phyloP scores from a whole-genome alignment of 2,797 vertebrate genomes.

The Rachycentron canadum region DNA sequence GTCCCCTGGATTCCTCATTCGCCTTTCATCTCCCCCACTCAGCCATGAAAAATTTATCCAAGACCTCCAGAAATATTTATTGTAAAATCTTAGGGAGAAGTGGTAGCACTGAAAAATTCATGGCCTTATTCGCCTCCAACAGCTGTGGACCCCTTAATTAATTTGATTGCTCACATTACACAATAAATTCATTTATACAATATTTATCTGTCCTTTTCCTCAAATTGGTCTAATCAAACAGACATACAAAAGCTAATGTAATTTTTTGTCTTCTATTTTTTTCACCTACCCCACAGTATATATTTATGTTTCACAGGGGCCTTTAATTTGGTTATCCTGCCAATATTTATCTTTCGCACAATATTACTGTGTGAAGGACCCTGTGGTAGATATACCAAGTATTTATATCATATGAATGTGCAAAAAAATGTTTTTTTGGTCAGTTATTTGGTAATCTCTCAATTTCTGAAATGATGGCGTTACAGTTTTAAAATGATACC shows the following conservation, averaged over 20 bases:
- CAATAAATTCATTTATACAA: conserved; percentile 86
- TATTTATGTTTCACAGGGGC: conserved; percentile 8
- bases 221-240: conserved; percentile 73
- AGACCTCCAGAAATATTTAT: conserved; percentile 91
- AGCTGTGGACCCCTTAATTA: conserved; percentile 97
- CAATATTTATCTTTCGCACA: conserved; percentile 1
- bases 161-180: conserved; percentile 93
- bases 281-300: not conserved
- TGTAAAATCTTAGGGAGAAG: conserved; percentile 88
- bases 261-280: conserved; percentile 24
- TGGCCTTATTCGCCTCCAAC: conserved; percentile 90
- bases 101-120: conserved; percentile 88
- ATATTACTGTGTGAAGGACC: not conserved
- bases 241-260: conserved; percentile 39
- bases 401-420: not conserved
- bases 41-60: conserved; percentile 90
- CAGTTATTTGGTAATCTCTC: not conserved
- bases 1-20: conserved; percentile 83
- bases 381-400: not conserved
- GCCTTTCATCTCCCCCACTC: conserved; percentile 87
- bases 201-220: conserved; percentile 79
- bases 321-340: conserved; percentile 11
- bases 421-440: not conserved
- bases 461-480: not conserved
- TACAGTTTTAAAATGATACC: not conserved